These are phyloP conservation scores for Hydrochoerus hydrochaeris DNA, from an alignment of 2,113 vertebrate genomes.

Conservation along the genomic window DNA sequence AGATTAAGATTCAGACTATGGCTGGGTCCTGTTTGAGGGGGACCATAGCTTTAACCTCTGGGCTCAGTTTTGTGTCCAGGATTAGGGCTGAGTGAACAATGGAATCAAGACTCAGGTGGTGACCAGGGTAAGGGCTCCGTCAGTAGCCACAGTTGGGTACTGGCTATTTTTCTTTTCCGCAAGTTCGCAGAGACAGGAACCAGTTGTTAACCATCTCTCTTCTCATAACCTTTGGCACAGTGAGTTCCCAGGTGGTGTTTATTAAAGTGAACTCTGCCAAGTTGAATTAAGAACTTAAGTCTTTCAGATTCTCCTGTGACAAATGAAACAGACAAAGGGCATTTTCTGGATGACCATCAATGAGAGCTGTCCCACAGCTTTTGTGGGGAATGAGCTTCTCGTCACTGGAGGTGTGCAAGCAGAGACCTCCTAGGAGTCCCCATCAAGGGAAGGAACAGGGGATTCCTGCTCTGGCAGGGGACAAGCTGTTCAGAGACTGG, in stretches of 20 bases:
- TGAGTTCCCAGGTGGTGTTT: neutral
- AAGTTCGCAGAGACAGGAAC: neutral
- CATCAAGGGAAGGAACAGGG: neutral
- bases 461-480: neutral
- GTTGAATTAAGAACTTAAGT: neutral
- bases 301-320: neutral
- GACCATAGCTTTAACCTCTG: neutral
- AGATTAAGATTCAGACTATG: neutral
- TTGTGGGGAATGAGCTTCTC: conserved; percentile 33
- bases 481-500: neutral
- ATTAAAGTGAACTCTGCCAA: neutral
- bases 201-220: neutral
- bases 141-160: neutral
- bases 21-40: neutral
- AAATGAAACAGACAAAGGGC: neutral
- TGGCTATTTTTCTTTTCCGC: neutral
- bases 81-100: neutral
- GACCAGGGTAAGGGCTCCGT: neutral
- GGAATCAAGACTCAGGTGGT: neutral
- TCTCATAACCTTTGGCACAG: neutral
- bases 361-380: neutral
- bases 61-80: neutral
- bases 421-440: neutral
- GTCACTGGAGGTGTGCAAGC: neutral
- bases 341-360: neutral